A percentile compares a stretch with the other conserved stretches of the same genome.
Evolutionary conservation across 2,113 vertebrate species (phyloP).

Genomic region (Orycteropus afer): DNA sequence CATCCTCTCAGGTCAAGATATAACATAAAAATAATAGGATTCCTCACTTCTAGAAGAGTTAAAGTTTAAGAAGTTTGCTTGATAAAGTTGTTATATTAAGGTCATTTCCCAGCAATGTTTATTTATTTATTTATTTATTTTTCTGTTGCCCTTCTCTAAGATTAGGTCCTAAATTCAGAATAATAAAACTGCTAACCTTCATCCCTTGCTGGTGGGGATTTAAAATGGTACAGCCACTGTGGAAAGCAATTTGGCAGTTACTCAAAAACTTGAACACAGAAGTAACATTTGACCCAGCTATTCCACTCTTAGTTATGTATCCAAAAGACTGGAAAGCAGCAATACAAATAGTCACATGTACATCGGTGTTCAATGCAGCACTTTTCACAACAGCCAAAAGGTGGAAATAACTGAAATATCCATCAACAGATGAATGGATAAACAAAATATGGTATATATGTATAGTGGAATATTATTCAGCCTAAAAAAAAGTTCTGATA

Average conservation of each 20-base stretch:
- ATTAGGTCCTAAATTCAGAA: background rate
- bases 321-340: background rate
- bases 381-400: background rate
- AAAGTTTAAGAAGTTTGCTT: background rate
- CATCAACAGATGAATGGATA: background rate
- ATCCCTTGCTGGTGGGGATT: background rate
- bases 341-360: background rate
- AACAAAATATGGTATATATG: background rate
- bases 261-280: background rate
- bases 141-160: background rate
- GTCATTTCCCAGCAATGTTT: background rate
- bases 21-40: background rate
- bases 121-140: no score
- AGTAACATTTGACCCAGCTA: background rate
- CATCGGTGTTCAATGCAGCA: background rate
- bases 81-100: background rate
- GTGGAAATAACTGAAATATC: background rate
- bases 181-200: background rate
- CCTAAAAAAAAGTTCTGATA: background rate
- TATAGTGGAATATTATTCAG: background rate
- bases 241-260: background rate
- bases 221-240: background rate
- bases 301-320: background rate
- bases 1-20: background rate
- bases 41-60: conserved; percentile 5